Evolutionary conservation across 23 tunicate species (phyloP).

Genomic region (Halocynthia aurantium): DNA sequence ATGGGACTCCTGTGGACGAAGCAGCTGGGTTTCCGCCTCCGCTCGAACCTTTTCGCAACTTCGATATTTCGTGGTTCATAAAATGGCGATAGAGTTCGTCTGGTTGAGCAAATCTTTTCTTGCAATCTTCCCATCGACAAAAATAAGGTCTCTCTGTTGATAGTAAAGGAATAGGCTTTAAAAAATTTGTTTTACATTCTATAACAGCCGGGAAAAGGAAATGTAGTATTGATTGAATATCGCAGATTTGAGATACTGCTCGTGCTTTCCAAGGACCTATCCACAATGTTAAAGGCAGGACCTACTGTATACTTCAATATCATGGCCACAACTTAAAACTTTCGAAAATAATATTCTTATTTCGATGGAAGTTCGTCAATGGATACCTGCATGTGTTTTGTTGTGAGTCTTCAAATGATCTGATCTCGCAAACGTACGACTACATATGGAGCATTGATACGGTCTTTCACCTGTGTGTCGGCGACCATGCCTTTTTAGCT

Average conservation of each 20-base stretch:
- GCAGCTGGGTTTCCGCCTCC: not conserved
- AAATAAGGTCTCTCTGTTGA: constrained; percentile 9
- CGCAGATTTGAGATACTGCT: no score
- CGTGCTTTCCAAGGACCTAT: no score
- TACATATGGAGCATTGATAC: constrained; percentile 3
- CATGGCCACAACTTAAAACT: no score
- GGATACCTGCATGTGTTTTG: constrained; percentile 15
- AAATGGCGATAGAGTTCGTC: constrained; percentile 12
- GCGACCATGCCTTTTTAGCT: constrained; percentile 16
- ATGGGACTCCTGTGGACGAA: no score
- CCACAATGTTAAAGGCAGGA: no score
- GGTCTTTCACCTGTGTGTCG: constrained; percentile 24
- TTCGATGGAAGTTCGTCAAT: not conserved
- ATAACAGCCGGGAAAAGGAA: no score
- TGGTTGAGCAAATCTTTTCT: constrained; percentile 19
- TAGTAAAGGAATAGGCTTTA: not conserved
- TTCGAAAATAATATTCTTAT: no score
- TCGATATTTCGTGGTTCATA: not conserved
- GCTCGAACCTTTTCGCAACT: not conserved
- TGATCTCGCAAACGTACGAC: constrained; percentile 14
- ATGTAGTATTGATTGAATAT: no score
- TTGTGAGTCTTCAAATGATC: constrained; percentile 26
- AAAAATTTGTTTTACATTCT: no score
- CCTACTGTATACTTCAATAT: no score
- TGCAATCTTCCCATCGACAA: constrained; percentile 21